These are phyloP conservation scores for Ephialtes manifestator DNA, from an alignment of 2,888 invertebrate genomes.

Conservation along the genomic window DNA sequence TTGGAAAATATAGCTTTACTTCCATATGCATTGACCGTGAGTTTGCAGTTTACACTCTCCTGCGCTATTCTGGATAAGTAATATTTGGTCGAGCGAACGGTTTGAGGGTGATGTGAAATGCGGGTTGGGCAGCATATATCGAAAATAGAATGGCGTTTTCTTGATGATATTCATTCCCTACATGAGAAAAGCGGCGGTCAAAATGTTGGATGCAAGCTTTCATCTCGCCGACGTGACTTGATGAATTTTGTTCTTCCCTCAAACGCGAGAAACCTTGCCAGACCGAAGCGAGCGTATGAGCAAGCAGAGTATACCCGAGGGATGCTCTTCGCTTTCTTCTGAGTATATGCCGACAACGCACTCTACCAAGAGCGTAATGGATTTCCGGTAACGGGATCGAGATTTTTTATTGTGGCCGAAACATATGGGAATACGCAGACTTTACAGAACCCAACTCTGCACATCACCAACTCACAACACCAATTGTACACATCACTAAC, in stretches of 20 bases:
- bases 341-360: neutral
- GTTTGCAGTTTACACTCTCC: neutral
- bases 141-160: slow-evolving; percentile 72
- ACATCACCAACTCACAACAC: too few species aligned
- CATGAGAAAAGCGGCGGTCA: slow-evolving; percentile 42
- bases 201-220: slow-evolving; percentile 67
- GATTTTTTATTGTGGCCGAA: neutral
- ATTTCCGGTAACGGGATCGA: slow-evolving; percentile 14
- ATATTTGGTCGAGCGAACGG: neutral
- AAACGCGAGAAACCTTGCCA: slow-evolving; percentile 32
- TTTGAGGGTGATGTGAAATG: neutral
- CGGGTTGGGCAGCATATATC: slow-evolving; percentile 52
- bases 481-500: too few species aligned
- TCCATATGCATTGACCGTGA: too few species aligned
- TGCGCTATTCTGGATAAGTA: neutral
- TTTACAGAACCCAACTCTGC: too few species aligned
- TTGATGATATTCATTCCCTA: slow-evolving; percentile 72
- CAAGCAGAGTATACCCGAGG: neutral
- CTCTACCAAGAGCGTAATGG: slow-evolving; percentile 1
- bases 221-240: slow-evolving; percentile 72
- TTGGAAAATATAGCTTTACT: too few species aligned
- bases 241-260: slow-evolving; percentile 74
- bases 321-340: slow-evolving; percentile 2
- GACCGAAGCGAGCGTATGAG: neutral
- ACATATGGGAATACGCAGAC: too few species aligned